Evolutionary conservation across 2,888 invertebrate genomes (phyloP).

Genomic region (Scaptomyza cyrtandrae): DNA sequence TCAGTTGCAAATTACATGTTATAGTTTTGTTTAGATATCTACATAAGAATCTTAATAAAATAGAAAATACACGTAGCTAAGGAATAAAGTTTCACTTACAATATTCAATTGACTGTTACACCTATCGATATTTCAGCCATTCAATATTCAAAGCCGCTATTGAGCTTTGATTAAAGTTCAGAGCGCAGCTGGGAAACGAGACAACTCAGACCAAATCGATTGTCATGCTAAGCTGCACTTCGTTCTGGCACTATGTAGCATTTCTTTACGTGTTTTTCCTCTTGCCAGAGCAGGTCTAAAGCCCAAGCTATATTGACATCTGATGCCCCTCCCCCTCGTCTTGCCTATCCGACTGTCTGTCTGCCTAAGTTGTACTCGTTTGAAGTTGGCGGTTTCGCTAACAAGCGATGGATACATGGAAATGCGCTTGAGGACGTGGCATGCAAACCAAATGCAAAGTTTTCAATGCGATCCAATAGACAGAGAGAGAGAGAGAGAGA

Average conservation of each 20-base stretch:
- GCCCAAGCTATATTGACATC: slow-evolving; percentile 55
- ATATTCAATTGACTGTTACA: background rate
- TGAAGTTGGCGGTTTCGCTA: slow-evolving; percentile 66
- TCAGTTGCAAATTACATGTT: too few relatives aligned
- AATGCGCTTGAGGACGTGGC: slow-evolving; percentile 74
- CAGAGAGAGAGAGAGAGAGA: too few relatives aligned
- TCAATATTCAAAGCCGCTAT: slow-evolving; percentile 21
- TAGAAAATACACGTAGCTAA: background rate
- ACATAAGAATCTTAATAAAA: too few relatives aligned
- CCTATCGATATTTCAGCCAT: background rate
- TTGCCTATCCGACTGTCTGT: background rate
- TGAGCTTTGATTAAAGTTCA: slow-evolving; percentile 45
- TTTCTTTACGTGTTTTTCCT: slow-evolving; percentile 4
- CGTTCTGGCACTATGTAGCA: slow-evolving; percentile 29
- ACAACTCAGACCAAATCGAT: slow-evolving; percentile 57
- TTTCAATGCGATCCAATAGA: slow-evolving; percentile 39
- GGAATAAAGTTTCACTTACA: background rate
- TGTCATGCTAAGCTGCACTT: slow-evolving; percentile 59
- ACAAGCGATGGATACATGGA: slow-evolving; percentile 74
- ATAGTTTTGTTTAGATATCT: too few relatives aligned
- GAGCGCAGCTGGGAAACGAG: slow-evolving; percentile 21
- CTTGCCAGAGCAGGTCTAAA: slow-evolving; percentile 4
- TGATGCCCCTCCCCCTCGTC: slow-evolving; percentile 16
- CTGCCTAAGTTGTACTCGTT: slow-evolving; percentile 26
- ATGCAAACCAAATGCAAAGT: slow-evolving; percentile 78